Evolutionary conservation across 2,888 invertebrate species (phyloP).

Genomic region (Rutpela maculata): DNA sequence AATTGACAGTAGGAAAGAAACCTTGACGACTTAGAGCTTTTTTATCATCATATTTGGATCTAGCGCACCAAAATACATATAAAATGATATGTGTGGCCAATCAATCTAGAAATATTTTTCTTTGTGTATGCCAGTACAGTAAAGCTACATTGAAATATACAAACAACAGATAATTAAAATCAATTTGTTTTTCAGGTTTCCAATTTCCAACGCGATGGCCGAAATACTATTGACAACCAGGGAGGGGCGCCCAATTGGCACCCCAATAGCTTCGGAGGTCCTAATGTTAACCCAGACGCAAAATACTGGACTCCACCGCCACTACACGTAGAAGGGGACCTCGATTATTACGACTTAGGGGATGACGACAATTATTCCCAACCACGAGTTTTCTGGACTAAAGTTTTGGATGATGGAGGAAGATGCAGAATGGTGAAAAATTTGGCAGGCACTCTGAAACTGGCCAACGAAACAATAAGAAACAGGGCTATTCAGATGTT

Average conservation of each 20-base stretch:
- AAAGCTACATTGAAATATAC: no score
- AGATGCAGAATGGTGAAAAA: conserved; percentile 84
- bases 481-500: conserved; percentile 89
- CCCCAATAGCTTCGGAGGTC: conserved; percentile 95
- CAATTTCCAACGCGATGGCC: conserved; percentile 93
- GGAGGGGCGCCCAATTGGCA: conserved; percentile 93
- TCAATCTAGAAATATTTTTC: no score
- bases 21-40: no score
- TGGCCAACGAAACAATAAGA: conserved; percentile 86
- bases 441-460: conserved; percentile 84
- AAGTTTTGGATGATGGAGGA: conserved; percentile 84
- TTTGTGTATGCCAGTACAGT: no score
- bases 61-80: no score
- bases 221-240: conserved; percentile 85
- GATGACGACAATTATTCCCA: conserved; percentile 92
- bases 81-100: no score
- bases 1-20: no score
- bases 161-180: no score
- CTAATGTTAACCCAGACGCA: conserved; percentile 79
- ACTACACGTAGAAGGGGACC: conserved; percentile 81
- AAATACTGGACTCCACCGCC: conserved; percentile 78
- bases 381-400: conserved; percentile 85
- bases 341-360: conserved; percentile 84
- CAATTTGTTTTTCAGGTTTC: conserved; percentile 70
- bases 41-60: no score